A percentile compares a stretch with the other conserved stretches of the same genome.
These are phyloP conservation scores for Sebastes iracundus DNA, from an alignment of 2,797 vertebrate species.

Conservation along the genomic window DNA sequence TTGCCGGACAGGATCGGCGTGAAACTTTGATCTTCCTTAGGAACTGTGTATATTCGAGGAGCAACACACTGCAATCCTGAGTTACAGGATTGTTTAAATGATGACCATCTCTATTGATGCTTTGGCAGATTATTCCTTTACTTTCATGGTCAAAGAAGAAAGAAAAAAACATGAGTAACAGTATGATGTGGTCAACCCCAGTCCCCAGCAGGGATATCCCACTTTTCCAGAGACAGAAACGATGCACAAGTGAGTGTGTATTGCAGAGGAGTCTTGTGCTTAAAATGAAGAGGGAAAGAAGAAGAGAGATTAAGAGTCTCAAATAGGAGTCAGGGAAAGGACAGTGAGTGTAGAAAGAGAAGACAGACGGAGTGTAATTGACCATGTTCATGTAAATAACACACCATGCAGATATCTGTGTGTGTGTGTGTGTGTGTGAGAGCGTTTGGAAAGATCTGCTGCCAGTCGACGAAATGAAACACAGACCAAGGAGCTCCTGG, in stretches of 20 bases:
- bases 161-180: background rate
- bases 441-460: conserved; percentile 22
- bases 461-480: conserved; percentile 61
- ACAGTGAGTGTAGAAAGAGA: conserved; percentile 41
- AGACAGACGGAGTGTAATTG: conserved; percentile 56
- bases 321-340: conserved; percentile 62
- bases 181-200: background rate
- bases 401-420: conserved; percentile 17
- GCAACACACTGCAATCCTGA: background rate
- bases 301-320: conserved; percentile 23
- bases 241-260: background rate
- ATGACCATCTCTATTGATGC: background rate
- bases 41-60: background rate
- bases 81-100: background rate
- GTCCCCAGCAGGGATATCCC: conserved; percentile 5
- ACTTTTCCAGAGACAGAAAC: background rate
- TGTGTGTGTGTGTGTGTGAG: background rate
- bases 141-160: background rate
- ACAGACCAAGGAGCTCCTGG: conserved; percentile 42
- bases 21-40: background rate
- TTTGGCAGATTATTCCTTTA: background rate
- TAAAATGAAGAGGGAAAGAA: conserved; percentile 12
- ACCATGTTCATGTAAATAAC: conserved; percentile 62
- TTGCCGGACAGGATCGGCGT: background rate
- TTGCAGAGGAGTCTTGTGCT: conserved; percentile 15